These are phyloP conservation scores for Strigamia crassipes DNA, from an alignment of 2,888 invertebrate genomes.

Conservation along the genomic window DNA sequence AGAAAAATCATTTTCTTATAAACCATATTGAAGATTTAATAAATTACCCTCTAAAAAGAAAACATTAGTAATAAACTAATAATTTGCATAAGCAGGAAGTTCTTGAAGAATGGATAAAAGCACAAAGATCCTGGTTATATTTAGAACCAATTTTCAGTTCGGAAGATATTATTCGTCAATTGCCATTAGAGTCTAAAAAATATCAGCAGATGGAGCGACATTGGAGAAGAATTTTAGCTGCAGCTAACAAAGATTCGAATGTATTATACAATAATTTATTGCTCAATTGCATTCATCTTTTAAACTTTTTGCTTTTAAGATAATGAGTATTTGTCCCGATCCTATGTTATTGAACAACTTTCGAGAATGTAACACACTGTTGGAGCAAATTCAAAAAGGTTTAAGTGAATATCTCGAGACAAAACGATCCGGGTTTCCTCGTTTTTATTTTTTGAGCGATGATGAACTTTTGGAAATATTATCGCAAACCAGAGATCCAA, in stretches of 20 bases:
- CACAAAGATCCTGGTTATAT: slow-evolving; percentile 82
- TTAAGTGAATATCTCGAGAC: slow-evolving; percentile 77
- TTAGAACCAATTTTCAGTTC: slow-evolving; percentile 81
- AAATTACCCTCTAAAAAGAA: no score
- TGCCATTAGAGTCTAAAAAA: slow-evolving; percentile 78
- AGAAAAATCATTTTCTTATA: no score
- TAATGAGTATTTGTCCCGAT: slow-evolving; percentile 42
- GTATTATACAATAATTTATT: slow-evolving; percentile 59
- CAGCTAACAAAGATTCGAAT: slow-evolving; percentile 71
- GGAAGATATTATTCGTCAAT: slow-evolving; percentile 76
- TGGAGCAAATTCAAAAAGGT: slow-evolving; percentile 75
- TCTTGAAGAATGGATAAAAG: slow-evolving; percentile 71
- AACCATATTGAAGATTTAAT: no score
- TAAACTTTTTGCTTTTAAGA: slow-evolving; percentile 50
- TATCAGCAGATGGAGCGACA: slow-evolving; percentile 77
- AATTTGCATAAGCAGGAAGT: slow-evolving; percentile 64
- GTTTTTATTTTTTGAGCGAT: slow-evolving; percentile 81
- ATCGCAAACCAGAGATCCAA: slow-evolving; percentile 76
- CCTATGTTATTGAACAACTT: slow-evolving; percentile 68
- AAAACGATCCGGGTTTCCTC: slow-evolving; percentile 74
- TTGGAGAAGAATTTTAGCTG: slow-evolving; percentile 77
- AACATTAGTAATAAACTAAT: not conserved
- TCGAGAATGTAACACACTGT: slow-evolving; percentile 70
- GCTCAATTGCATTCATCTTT: not conserved
- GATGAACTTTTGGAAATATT: slow-evolving; percentile 80